Conservation (phyloP, 2,888 invertebrate species). For the Stenodema calcarata region DNA sequence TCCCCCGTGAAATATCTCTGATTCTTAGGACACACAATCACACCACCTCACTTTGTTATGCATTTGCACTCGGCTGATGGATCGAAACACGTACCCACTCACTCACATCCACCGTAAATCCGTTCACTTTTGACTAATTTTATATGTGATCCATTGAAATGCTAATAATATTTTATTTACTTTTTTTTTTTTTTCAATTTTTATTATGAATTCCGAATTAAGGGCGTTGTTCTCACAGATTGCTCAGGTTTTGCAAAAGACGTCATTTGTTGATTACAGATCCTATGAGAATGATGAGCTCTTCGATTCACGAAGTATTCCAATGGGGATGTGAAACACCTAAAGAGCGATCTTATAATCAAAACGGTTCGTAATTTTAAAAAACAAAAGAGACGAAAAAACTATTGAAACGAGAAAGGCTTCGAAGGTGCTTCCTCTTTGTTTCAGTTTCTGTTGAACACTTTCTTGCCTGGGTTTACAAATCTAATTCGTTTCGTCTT, state of each 20-base stretch:
- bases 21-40: background rate
- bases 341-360: slow-evolving; percentile 48
- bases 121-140: slow-evolving; percentile 7
- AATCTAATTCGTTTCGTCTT: slow-evolving; percentile 13
- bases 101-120: background rate
- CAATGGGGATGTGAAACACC: slow-evolving; percentile 68
- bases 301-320: slow-evolving; percentile 77
- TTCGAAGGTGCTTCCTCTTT: background rate
- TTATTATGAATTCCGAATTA: background rate
- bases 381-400: background rate
- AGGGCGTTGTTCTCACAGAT: background rate
- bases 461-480: slow-evolving; percentile 18
- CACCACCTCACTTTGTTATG: background rate
- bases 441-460: slow-evolving; percentile 3
- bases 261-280: slow-evolving; percentile 63
- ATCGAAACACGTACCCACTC: background rate
- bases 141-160: slow-evolving; percentile 23
- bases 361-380: slow-evolving; percentile 42
- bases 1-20: background rate
- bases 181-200: background rate
- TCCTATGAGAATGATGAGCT: slow-evolving; percentile 70
- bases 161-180: background rate
- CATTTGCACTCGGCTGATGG: background rate
- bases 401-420: background rate
- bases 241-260: background rate